Conservation (phyloP, 2,888 invertebrate genomes). For the Suillia variegata region DNA sequence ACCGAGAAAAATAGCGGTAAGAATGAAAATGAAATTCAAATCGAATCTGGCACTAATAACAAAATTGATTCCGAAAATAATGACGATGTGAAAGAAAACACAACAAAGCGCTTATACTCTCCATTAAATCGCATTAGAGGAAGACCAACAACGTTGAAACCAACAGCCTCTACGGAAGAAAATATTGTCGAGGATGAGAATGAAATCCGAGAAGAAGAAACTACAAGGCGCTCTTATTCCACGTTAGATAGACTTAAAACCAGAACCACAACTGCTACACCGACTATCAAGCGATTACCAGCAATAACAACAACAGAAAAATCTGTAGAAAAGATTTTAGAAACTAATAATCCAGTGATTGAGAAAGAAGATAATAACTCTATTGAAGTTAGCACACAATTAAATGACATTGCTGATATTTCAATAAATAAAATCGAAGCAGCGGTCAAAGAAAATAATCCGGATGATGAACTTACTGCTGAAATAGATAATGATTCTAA, state of each 20-base stretch:
- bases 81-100: too few relatives aligned
- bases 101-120: background rate
- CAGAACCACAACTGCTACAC: background rate
- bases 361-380: background rate
- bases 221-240: background rate
- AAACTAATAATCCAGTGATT: background rate
- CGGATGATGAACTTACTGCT: conserved; percentile 4
- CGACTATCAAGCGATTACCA: too few relatives aligned
- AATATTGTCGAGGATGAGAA: background rate
- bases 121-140: background rate
- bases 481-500: background rate
- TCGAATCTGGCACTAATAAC: background rate
- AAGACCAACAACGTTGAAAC: background rate
- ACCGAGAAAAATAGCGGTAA: background rate
- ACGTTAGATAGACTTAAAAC: conserved; percentile 1
- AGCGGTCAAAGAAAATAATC: background rate
- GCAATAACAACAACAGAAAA: background rate
- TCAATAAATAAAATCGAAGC: background rate
- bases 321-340: background rate
- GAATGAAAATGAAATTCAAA: background rate
- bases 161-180: background rate
- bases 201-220: background rate
- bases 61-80: background rate
- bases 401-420: background rate
- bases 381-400: background rate